Percentiles rank a stretch among this genome's conserved stretches.
phyloP scores from a whole-genome alignment of 2,888 invertebrate genomes.

The Hyles lineata region DNA sequence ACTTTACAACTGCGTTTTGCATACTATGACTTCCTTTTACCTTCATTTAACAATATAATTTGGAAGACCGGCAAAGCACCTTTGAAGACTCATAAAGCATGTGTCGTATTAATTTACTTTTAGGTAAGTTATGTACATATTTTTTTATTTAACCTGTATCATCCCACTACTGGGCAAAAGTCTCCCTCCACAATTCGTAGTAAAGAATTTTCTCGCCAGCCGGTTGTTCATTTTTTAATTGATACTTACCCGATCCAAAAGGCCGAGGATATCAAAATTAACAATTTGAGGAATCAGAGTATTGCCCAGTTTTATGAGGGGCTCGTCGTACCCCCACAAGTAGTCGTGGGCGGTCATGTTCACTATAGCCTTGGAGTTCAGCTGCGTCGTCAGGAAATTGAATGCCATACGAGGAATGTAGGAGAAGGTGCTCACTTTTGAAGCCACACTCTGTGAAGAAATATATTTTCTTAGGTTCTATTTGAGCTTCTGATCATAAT shows the following conservation, averaged over 20 bases:
- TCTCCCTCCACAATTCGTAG: too few species aligned
- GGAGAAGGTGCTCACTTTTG: conserved; percentile 79
- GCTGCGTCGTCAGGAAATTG: conserved; percentile 80
- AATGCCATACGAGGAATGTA: conserved; percentile 85
- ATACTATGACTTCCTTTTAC: too few species aligned
- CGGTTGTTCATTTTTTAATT: neutral
- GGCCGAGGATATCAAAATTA: conserved; percentile 89
- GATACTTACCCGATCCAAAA: conserved; percentile 89
- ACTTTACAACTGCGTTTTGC: too few species aligned
- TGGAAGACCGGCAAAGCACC: too few species aligned
- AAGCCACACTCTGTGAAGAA: conserved; percentile 56
- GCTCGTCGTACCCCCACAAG: conserved; percentile 93
- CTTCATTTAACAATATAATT: too few species aligned
- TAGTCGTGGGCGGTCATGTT: conserved; percentile 87
- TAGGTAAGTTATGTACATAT: too few species aligned
- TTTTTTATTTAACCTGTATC: too few species aligned
- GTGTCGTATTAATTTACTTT: too few species aligned
- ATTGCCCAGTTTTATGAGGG: conserved; percentile 88
- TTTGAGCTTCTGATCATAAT: too few species aligned
- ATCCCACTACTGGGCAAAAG: too few species aligned
- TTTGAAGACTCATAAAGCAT: too few species aligned
- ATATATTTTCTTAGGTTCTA: neutral
- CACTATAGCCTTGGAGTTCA: conserved; percentile 86
- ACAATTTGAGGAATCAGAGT: conserved; percentile 87
- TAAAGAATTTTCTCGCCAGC: too few species aligned